Evolutionary conservation across 2,888 invertebrate species (phyloP), one percentile per base, ranked within the genome.

Genomic region (Physocephala rufipes): DNA sequence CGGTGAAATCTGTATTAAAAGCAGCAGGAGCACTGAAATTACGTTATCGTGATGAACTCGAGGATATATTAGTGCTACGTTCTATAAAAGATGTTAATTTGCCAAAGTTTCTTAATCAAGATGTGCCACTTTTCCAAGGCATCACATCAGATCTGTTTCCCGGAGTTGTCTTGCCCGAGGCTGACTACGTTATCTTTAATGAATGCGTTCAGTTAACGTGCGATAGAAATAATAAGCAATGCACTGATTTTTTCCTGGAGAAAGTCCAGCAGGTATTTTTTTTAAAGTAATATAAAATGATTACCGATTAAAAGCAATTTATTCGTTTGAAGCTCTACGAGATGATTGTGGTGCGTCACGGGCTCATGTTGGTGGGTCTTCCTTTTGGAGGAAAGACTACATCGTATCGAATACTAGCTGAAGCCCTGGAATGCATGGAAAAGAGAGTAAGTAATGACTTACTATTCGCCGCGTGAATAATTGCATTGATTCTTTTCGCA

Each of bases 81-180:
- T 96, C 97, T 28, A 96, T 98, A 78, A 93, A 95, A 81, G 97
- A 97, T 85, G 95, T 97, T 24, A 97, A 97, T 86, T 86, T 97
- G 71, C 96, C 98, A 0, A 97, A 97, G 85, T 97, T 97, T 82
- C 88, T 97, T 73, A 92, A 92, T 66, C 95, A 93, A 77, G 95
- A 95, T 81, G 90, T 97, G 30, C 95, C 96, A 0, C 87, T 97
- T 5, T 97, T 97, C 90, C 94, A 89, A 89, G 97, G 96, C 66
- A 97, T 97, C 69, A 94, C 95, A 19, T 94, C 96, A 0, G 97
- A 97, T 87, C 87, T 97, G 80, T 98, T 98, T 86, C 97, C 97
- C 4, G 95, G 95, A 0, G 88, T 96, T 0, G 87, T 89, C 0
- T 86, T 96, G 28, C 94, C 95, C 0, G 88, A 89, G 74, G 91